Evolutionary conservation across 2,888 invertebrate genomes (phyloP).

Genomic region (Biston betularia): DNA sequence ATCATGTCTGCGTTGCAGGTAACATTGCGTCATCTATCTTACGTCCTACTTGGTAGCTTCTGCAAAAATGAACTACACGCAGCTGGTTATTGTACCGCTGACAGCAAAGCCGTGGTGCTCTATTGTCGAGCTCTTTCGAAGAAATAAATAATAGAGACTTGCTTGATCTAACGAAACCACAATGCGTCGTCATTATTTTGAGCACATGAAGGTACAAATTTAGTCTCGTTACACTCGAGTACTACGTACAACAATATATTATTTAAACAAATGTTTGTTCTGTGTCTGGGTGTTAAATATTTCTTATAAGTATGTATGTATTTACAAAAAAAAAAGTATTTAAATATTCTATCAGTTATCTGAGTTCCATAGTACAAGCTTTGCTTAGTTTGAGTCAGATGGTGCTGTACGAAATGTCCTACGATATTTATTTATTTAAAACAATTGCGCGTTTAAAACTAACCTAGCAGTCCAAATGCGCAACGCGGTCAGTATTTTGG

Average conservation of each 20-base stretch:
- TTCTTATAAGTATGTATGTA: no score
- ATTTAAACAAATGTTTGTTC: no score
- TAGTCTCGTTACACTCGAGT: constrained; percentile 61
- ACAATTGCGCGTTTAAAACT: not conserved
- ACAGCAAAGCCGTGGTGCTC: constrained; percentile 76
- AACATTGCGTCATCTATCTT: constrained; percentile 69
- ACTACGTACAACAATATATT: not conserved
- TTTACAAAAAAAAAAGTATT: no score
- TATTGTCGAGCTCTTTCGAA: constrained; percentile 72
- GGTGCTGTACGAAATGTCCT: no score
- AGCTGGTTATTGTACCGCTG: constrained; percentile 81
- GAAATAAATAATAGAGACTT: constrained; percentile 82
- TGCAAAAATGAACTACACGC: constrained; percentile 70
- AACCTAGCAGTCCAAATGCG: no score
- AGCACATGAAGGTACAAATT: constrained; percentile 63
- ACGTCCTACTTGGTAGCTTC: constrained; percentile 66
- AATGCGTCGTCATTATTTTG: constrained; percentile 78
- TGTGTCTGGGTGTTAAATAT: no score
- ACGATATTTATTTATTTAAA: no score
- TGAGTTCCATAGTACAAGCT: no score
- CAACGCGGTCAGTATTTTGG: no score
- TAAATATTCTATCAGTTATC: no score
- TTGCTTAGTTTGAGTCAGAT: no score
- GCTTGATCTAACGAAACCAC: constrained; percentile 75
- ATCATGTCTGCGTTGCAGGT: constrained; percentile 66